A percentile compares a stretch with the other conserved stretches of the same genome.
Evolutionary conservation across 2,888 invertebrate genomes (phyloP).

Genomic region (Ennomos fuscantarius): DNA sequence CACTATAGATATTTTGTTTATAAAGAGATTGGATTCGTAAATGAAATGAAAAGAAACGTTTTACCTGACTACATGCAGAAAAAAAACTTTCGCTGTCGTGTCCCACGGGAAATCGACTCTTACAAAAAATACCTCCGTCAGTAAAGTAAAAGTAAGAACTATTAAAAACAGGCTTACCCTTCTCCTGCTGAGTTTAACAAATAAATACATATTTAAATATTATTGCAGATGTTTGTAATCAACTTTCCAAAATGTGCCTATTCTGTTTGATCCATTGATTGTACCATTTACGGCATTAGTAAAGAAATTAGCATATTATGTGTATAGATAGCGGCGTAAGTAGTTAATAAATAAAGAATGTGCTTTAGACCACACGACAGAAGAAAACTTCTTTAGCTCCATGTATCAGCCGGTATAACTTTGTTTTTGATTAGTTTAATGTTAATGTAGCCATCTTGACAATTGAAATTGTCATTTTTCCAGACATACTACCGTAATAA

Average conservation of each 20-base stretch:
- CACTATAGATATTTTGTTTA: too few relatives aligned
- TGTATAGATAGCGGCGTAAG: too few relatives aligned
- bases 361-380: too few relatives aligned
- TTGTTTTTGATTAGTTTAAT: too few relatives aligned
- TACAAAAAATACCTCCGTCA: slow-evolving; percentile 44
- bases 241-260: slow-evolving; percentile 19
- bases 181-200: slow-evolving; percentile 63
- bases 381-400: too few relatives aligned
- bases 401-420: too few relatives aligned
- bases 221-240: slow-evolving; percentile 31
- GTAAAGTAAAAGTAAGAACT: slow-evolving; percentile 46
- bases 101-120: slow-evolving; percentile 62
- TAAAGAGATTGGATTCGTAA: too few relatives aligned
- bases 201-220: slow-evolving; percentile 36
- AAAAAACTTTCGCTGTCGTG: slow-evolving; percentile 25
- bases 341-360: too few relatives aligned
- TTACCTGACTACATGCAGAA: slow-evolving; percentile 3
- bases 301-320: too few relatives aligned
- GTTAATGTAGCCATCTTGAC: too few relatives aligned
- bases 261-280: slow-evolving; percentile 24
- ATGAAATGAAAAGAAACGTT: slow-evolving; percentile 1
- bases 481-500: too few relatives aligned
- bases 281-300: not conserved
- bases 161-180: slow-evolving; percentile 47
- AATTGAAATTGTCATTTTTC: too few relatives aligned